A percentile compares a stretch with the other conserved stretches of the same genome.
Conservation (phyloP, 92 coral and sea anemone species). For the Epizoanthus stellaris region DNA sequence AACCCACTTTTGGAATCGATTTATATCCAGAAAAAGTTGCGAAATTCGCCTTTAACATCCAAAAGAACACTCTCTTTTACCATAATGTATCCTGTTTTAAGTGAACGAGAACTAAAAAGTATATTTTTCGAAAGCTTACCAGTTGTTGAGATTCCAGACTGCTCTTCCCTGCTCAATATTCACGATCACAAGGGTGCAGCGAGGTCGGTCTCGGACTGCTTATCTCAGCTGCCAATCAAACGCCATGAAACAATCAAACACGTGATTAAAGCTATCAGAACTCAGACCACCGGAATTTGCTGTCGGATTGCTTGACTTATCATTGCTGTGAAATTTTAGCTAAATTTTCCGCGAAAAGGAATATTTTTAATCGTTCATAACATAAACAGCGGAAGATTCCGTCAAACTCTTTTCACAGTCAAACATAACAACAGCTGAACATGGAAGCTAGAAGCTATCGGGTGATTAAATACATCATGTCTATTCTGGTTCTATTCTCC, state of each 20-base stretch:
- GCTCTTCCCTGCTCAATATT: conserved; percentile 32
- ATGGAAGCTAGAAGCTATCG: too few relatives aligned
- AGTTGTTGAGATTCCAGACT: conserved; percentile 37
- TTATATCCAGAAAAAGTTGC: conserved; percentile 23
- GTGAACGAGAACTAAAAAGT: conserved; percentile 24
- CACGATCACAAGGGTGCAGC: conserved; percentile 46
- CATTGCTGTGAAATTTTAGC: too few relatives aligned
- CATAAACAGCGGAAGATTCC: conserved; percentile 9
- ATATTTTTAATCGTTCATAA: background rate
- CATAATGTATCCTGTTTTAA: background rate
- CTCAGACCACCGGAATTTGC: conserved; percentile 77
- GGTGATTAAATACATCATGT: too few relatives aligned
- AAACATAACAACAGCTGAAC: background rate
- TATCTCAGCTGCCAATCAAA: conserved; percentile 85
- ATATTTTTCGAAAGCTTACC: conserved; percentile 36
- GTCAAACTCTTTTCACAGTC: background rate
- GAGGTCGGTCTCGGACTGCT: conserved; percentile 66
- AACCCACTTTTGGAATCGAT: conserved; percentile 33
- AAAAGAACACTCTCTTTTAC: conserved; percentile 21
- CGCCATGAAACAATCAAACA: conserved; percentile 74
- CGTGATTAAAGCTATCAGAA: conserved; percentile 73
- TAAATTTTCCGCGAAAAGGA: background rate
- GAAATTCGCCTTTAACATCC: conserved; percentile 13
- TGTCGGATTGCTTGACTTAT: conserved; percentile 50
- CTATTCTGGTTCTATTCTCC: too few relatives aligned